phyloP scores from a whole-genome alignment of 2,113 vertebrate genomes.

The Formicarius rufipectus region DNA sequence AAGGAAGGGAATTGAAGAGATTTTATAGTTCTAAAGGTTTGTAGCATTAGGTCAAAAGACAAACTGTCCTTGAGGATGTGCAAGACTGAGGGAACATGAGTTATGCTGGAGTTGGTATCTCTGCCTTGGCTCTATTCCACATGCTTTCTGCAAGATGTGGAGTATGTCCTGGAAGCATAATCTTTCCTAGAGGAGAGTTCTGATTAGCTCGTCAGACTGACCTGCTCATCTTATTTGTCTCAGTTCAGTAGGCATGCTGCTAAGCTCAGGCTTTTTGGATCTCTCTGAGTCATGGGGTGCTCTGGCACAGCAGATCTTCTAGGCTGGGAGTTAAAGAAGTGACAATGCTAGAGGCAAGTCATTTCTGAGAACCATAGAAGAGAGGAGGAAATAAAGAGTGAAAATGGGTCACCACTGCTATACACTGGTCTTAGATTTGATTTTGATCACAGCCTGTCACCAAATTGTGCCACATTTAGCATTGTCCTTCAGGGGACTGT shows the following conservation, averaged over 20 bases:
- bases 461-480: background rate
- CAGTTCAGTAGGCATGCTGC: conserved; percentile 71
- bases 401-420: conserved; percentile 51
- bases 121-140: conserved; percentile 67
- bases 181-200: conserved; percentile 73
- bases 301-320: conserved; percentile 64
- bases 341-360: conserved; percentile 58
- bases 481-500: background rate
- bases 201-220: conserved; percentile 75
- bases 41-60: conserved; percentile 33
- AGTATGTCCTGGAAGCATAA: conserved; percentile 72
- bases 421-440: conserved; percentile 1
- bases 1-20: background rate
- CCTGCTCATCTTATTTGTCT: conserved; percentile 75
- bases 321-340: conserved; percentile 60
- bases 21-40: conserved; percentile 8
- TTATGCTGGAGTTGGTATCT: conserved; percentile 61
- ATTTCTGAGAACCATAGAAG: conserved; percentile 27
- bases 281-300: conserved; percentile 69
- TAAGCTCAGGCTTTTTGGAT: conserved; percentile 71
- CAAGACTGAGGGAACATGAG: conserved; percentile 25
- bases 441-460: conserved; percentile 5
- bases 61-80: conserved; percentile 60
- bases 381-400: conserved; percentile 41
- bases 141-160: conserved; percentile 67